A percentile compares a stretch with the other conserved stretches of the same genome.
phyloP scores from a whole-genome alignment of 2,113 vertebrate genomes.

The Coregonus clupeaformis region DNA sequence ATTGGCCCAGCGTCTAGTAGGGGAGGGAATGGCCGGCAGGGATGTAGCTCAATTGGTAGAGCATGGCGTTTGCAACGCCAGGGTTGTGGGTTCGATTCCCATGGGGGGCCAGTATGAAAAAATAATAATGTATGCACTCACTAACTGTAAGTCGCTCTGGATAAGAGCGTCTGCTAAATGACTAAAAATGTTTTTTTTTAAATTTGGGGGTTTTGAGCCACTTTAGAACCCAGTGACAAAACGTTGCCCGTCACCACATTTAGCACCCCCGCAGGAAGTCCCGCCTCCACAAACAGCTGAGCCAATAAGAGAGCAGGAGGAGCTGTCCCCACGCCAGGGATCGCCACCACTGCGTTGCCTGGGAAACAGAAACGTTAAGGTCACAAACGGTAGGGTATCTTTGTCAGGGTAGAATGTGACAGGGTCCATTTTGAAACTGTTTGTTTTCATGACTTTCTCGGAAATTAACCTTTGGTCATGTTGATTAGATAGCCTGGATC shows the following conservation, averaged over 20 bases:
- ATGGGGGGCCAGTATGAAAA: no score
- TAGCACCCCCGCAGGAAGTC: slow-evolving; percentile 70
- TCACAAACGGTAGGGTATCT: neutral
- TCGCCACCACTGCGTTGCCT: slow-evolving; percentile 74
- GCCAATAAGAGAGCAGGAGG: slow-evolving; percentile 68
- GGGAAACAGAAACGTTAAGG: slow-evolving; percentile 1
- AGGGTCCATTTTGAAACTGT: no score
- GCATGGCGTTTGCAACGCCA: no score
- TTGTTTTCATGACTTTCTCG: neutral
- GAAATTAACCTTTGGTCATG: neutral
- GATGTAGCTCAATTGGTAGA: no score
- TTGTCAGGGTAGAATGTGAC: neutral
- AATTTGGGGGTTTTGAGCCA: slow-evolving; percentile 56
- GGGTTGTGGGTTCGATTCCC: no score
- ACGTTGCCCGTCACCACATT: slow-evolving; percentile 70
- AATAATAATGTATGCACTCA: no score
- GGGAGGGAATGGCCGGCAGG: no score
- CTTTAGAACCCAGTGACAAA: slow-evolving; percentile 47
- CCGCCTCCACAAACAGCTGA: slow-evolving; percentile 64
- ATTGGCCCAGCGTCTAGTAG: no score
- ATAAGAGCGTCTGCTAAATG: no score
- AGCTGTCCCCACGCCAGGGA: slow-evolving; percentile 53
- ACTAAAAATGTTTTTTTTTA: no score
- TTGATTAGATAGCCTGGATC: neutral
- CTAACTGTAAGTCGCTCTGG: no score